Evolutionary conservation across 2,113 vertebrate species (phyloP).

Genomic region (Daboia siamensis): DNA sequence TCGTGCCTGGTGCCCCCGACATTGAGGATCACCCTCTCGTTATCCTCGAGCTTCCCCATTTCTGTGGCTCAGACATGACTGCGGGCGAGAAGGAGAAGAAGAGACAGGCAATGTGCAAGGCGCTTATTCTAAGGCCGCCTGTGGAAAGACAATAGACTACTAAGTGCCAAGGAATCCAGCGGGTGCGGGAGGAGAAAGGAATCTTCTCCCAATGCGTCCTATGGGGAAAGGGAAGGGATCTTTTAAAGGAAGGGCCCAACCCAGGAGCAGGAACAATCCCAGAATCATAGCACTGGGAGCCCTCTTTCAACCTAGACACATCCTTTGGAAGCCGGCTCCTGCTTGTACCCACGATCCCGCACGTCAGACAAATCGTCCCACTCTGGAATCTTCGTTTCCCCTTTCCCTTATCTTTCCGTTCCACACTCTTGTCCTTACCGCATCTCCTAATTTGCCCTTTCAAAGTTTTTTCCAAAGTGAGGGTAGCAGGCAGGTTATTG

Average conservation of each 20-base stretch:
- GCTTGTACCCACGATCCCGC: background rate
- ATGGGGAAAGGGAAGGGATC: background rate
- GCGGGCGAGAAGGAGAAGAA: conserved; percentile 17
- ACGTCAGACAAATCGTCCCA: background rate
- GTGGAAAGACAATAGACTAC: background rate
- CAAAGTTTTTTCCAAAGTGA: background rate
- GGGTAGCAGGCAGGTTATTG: background rate
- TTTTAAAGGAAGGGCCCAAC: background rate
- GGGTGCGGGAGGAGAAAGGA: background rate
- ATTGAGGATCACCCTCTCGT: conserved; percentile 99
- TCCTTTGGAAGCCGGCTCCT: background rate
- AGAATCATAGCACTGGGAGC: background rate
- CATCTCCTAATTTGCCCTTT: background rate
- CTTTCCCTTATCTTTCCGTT: background rate
- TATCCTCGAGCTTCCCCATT: conserved; percentile 97
- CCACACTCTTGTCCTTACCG: background rate
- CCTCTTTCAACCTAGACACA: background rate
- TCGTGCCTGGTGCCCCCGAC: conserved; percentile 95
- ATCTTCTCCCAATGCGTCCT: background rate
- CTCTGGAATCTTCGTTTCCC: background rate
- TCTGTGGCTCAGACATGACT: conserved; percentile 93
- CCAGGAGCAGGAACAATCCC: background rate
- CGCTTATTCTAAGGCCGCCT: background rate
- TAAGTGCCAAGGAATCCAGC: conserved; percentile 1
- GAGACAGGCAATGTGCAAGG: conserved; percentile 23